These are phyloP conservation scores for Gadus chalcogrammus DNA, from an alignment of 2,113 vertebrate species.

Conservation along the genomic window DNA sequence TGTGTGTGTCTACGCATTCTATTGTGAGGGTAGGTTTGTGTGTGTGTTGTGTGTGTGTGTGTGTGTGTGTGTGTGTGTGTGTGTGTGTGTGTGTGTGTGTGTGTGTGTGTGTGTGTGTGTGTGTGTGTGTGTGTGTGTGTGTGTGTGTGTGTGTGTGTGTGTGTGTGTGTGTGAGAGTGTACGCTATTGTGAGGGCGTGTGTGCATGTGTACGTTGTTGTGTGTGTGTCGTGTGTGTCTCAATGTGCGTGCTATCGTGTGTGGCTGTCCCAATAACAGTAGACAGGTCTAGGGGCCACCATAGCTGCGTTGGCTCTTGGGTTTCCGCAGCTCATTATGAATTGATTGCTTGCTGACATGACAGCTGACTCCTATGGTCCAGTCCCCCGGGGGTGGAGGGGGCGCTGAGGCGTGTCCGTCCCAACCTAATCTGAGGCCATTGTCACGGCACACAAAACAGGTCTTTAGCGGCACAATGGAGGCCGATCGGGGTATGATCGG, in stretches of 20 bases:
- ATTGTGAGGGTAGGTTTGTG: no score
- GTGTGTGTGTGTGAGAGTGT: background rate
- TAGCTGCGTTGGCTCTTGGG: constrained; percentile 29
- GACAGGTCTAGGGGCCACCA: constrained; percentile 27
- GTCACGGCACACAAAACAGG: constrained; percentile 56
- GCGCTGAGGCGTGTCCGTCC: constrained; percentile 44
- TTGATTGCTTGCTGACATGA: constrained; percentile 34
- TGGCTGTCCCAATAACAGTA: background rate
- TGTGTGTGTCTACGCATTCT: background rate
- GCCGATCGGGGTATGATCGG: constrained; percentile 34
- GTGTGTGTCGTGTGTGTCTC: background rate
- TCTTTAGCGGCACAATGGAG: constrained; percentile 46
- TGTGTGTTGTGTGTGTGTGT: no score
- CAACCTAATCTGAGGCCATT: constrained; percentile 43
- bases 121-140: constrained; percentile 3
- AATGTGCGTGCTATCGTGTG: constrained; percentile 4
- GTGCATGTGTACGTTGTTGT: no score
- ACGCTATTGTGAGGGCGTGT: no score
- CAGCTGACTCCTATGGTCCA: constrained; percentile 26
- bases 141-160: background rate
- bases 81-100: background rate
- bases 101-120: no score
- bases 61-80: background rate
- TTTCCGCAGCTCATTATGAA: constrained; percentile 56
- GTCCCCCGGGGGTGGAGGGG: constrained; percentile 40